Evolutionary conservation across 2,888 invertebrate species (phyloP).

Genomic region (Candidula unifasciata): DNA sequence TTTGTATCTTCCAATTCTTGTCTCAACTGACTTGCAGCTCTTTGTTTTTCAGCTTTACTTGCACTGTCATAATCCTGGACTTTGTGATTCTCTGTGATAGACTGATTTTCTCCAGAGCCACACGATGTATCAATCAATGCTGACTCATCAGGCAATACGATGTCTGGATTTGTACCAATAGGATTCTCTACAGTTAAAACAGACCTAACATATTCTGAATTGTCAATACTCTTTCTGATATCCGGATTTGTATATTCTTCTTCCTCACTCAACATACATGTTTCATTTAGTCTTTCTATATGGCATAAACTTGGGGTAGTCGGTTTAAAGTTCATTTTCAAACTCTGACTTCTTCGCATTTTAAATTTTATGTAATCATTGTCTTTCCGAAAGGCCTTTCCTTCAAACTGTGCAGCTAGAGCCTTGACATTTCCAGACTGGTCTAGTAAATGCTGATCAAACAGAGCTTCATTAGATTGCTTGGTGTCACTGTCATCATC

Average conservation of each 20-base stretch:
- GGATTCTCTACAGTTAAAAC: neutral
- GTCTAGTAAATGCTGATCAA: neutral
- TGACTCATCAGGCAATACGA: neutral
- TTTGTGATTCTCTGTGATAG: neutral
- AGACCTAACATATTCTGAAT: neutral
- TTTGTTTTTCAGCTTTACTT: neutral
- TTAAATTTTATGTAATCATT: neutral
- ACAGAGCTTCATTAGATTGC: neutral
- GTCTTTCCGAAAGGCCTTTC: neutral
- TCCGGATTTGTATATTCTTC: neutral
- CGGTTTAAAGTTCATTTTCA: constrained; percentile 41
- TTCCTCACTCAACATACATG: neutral
- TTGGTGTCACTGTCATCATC: neutral
- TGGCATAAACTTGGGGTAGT: neutral
- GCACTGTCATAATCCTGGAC: neutral
- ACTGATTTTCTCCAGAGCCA: neutral
- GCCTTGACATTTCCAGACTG: constrained; percentile 11
- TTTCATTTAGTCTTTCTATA: neutral
- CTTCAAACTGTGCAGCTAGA: constrained; percentile 47
- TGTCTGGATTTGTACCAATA: neutral
- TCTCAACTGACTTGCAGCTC: constrained; percentile 5
- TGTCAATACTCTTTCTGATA: neutral
- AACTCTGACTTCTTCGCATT: constrained; percentile 29
- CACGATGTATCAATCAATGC: too few species aligned
- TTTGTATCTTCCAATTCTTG: constrained; percentile 10